These are phyloP conservation scores for Drosophila greeni DNA, from an alignment of 2,888 invertebrate genomes.

Conservation along the genomic window DNA sequence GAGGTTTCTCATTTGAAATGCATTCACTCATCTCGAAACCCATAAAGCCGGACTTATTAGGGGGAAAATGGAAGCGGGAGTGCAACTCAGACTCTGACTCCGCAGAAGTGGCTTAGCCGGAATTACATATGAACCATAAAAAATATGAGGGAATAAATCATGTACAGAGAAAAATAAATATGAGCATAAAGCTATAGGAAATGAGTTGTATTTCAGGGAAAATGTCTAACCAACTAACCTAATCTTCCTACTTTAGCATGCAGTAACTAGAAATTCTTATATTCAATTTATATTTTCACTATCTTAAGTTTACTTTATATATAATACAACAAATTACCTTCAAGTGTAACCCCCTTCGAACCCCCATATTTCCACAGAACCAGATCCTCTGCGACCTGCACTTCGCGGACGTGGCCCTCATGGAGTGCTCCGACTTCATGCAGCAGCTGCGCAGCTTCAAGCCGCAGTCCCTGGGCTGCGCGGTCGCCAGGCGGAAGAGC, in stretches of 20 bases:
- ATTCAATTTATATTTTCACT: not conserved
- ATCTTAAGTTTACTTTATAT: too few relatives aligned
- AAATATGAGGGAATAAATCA: constrained; percentile 21
- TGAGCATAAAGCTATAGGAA: not conserved
- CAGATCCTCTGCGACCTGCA: constrained; percentile 97
- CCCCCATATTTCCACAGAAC: constrained; percentile 81
- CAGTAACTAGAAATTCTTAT: too few relatives aligned
- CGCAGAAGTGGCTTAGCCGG: constrained; percentile 26
- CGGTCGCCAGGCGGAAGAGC: constrained; percentile 94
- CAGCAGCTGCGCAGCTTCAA: constrained; percentile 97
- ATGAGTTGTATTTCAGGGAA: not conserved
- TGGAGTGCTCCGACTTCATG: constrained; percentile 98
- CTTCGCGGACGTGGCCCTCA: constrained; percentile 97
- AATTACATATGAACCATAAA: constrained; percentile 16
- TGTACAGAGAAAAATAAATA: constrained; percentile 5
- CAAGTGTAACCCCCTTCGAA: not conserved
- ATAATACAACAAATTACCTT: too few relatives aligned
- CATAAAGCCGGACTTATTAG: constrained; percentile 58
- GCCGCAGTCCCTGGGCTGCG: constrained; percentile 96
- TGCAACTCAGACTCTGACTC: not conserved
- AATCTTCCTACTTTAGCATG: too few relatives aligned
- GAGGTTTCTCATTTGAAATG: constrained; percentile 54
- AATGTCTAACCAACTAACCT: not conserved
- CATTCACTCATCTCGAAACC: constrained; percentile 54
- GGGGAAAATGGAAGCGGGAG: constrained; percentile 40